A percentile compares a stretch with the other conserved stretches of the same genome.
phyloP scores from a whole-genome alignment of 2,797 vertebrate species.

The Microhierax caerulescens region DNA sequence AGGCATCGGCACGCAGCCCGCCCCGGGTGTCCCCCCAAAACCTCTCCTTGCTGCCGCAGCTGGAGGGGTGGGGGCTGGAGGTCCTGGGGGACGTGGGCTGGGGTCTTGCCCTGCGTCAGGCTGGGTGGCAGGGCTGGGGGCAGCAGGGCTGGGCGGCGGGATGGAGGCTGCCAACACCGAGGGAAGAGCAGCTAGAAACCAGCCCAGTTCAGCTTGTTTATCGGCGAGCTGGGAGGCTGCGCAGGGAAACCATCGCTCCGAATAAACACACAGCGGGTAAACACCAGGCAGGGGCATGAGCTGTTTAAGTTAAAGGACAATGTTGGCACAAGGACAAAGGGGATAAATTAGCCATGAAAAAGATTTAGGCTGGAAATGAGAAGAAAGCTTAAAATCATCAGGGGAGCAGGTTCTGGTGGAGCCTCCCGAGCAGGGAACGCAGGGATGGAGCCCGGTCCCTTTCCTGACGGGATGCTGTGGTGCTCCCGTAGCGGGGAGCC shows the following conservation, averaged over 20 bases:
- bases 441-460: not conserved
- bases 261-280: not conserved
- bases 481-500: not conserved
- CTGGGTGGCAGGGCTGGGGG: not conserved
- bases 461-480: accelerated
- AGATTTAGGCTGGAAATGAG: not conserved
- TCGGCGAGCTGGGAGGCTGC: accelerated
- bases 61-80: not conserved
- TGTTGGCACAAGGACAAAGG: not conserved
- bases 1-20: accelerated
- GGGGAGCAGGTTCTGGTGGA: not conserved
- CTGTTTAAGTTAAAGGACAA: not conserved
- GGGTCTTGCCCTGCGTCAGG: no score
- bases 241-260: not conserved
- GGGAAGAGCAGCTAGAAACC: not conserved
- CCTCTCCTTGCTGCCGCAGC: not conserved
- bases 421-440: not conserved
- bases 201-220: not conserved
- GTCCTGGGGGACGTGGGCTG: not conserved
- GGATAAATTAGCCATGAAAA: not conserved
- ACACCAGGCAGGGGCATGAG: not conserved
- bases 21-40: accelerated
- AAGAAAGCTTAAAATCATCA: not conserved
- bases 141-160: not conserved
- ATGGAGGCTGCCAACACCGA: not conserved